Evolutionary conservation across 2,113 vertebrate species (phyloP).

Genomic region (Siniperca chuatsi): DNA sequence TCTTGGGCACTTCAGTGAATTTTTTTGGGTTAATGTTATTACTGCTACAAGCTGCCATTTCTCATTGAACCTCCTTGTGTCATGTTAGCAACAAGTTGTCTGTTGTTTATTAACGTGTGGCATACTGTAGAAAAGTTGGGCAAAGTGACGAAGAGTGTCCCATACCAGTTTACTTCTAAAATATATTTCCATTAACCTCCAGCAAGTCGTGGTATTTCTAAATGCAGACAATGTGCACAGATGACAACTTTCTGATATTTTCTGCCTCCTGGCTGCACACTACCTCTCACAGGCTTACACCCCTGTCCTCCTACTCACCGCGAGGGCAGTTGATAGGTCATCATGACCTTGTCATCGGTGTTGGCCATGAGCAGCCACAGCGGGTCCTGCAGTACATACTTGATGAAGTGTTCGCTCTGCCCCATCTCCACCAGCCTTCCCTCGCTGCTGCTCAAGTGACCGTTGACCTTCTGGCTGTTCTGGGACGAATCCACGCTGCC

Average conservation of each 20-base stretch:
- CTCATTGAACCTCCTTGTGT: no score
- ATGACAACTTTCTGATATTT: background rate
- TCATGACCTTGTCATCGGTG: slow-evolving; percentile 88
- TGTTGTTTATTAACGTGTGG: no score
- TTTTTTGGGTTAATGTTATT: background rate
- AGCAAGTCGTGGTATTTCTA: background rate
- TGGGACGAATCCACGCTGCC: slow-evolving; percentile 95
- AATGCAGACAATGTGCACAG: background rate
- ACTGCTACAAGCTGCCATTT: background rate
- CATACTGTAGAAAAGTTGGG: no score
- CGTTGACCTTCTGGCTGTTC: slow-evolving; percentile 86
- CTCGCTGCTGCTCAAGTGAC: slow-evolving; percentile 48
- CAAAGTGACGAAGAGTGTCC: no score
- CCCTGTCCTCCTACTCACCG: slow-evolving; percentile 83
- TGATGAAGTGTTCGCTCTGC: slow-evolving; percentile 81
- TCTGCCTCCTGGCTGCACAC: background rate
- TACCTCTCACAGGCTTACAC: slow-evolving; percentile 26
- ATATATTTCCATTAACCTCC: no score
- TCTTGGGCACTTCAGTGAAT: background rate
- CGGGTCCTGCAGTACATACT: slow-evolving; percentile 88
- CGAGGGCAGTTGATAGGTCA: slow-evolving; percentile 93
- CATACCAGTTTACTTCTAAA: no score
- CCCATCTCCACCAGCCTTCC: slow-evolving; percentile 63
- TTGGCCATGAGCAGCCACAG: slow-evolving; percentile 90
- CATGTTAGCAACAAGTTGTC: no score